Percentiles rank a stretch among this genome's conserved stretches.
Evolutionary conservation across 2,797 vertebrate species (phyloP).

Genomic region (Acridotheres tristis): DNA sequence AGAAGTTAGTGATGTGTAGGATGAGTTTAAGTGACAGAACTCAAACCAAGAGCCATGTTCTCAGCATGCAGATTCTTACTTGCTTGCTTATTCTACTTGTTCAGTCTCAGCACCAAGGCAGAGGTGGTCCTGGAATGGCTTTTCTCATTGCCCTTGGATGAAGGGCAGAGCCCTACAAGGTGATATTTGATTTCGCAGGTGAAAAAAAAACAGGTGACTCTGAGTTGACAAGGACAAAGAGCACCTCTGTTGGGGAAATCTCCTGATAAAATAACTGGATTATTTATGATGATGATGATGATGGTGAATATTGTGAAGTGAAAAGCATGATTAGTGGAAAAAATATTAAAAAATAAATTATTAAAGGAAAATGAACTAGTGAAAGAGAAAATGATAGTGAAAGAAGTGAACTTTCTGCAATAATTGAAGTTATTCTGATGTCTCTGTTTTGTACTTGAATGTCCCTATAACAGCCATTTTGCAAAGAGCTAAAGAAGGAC

Average conservation of each 20-base stretch:
- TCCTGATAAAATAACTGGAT: not conserved
- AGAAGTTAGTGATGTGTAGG: not conserved
- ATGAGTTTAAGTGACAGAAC: not conserved
- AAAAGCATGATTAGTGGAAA: not conserved
- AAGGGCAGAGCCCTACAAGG: not conserved
- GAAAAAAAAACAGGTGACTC: not conserved
- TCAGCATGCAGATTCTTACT: not conserved
- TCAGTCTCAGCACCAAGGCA: not conserved
- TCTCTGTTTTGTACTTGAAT: not conserved
- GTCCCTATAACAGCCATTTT: not conserved
- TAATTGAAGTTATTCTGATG: not conserved
- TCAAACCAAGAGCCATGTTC: not conserved
- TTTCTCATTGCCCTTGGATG: not conserved
- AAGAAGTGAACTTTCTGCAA: not conserved
- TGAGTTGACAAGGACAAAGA: not conserved
- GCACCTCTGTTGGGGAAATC: not conserved
- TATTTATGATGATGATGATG: not conserved
- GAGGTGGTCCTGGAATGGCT: not conserved
- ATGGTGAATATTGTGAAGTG: not conserved
- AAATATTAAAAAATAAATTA: not conserved
- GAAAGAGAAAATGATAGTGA: not conserved
- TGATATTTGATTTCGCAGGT: not conserved
- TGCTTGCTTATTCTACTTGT: not conserved
- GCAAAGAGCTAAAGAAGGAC: not conserved
- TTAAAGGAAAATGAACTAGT: not conserved